Conservation (phyloP, 2,888 invertebrate species). For the Melolontha melolontha region DNA sequence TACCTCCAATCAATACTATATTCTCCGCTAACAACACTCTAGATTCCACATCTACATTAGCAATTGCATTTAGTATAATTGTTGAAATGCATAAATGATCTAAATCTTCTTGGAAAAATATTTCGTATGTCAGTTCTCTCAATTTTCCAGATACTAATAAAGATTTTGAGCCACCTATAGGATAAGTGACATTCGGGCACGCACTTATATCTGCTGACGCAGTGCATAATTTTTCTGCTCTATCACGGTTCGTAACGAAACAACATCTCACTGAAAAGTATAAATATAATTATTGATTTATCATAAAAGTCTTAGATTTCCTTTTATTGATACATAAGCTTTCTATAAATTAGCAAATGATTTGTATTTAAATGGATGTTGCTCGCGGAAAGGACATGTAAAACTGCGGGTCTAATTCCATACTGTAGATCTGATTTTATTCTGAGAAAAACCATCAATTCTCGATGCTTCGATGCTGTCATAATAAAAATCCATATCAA, state of each 20-base stretch:
- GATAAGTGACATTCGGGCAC: slow-evolving; percentile 76
- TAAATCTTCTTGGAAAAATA: slow-evolving; percentile 86
- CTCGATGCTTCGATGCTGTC: too few relatives aligned
- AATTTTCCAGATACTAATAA: slow-evolving; percentile 76
- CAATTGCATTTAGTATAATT: slow-evolving; percentile 85
- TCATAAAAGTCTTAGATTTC: too few relatives aligned
- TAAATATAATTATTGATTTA: neutral
- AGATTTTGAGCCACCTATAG: slow-evolving; percentile 73
- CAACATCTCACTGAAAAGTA: slow-evolving; percentile 79
- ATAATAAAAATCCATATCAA: too few relatives aligned
- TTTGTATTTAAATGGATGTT: too few relatives aligned
- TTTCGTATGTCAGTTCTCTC: slow-evolving; percentile 86
- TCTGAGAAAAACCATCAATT: too few relatives aligned
- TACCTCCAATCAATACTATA: slow-evolving; percentile 89
- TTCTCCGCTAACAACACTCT: slow-evolving; percentile 83
- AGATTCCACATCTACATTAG: slow-evolving; percentile 87
- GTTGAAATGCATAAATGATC: slow-evolving; percentile 86
- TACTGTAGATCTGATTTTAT: too few relatives aligned
- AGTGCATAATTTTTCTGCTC: slow-evolving; percentile 71
- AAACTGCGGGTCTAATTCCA: too few relatives aligned
- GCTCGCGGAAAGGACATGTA: too few relatives aligned
- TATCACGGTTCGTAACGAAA: slow-evolving; percentile 83
- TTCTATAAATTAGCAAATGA: too few relatives aligned
- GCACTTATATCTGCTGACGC: slow-evolving; percentile 65
- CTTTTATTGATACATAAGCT: too few relatives aligned